phyloP scores from a whole-genome alignment of 1,140 invertebrate genomes.

The Diorhabda elongata region DNA sequence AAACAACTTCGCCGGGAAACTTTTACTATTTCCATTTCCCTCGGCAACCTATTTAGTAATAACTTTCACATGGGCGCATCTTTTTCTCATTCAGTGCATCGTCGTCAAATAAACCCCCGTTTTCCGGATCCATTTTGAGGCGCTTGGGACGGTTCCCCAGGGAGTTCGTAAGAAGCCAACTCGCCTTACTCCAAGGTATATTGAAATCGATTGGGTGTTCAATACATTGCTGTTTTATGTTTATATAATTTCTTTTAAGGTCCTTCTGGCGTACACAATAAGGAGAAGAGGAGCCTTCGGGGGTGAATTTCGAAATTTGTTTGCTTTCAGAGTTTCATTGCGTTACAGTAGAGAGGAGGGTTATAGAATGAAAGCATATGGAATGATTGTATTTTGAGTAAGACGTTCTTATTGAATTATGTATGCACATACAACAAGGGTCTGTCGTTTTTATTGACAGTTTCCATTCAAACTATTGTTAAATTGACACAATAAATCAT shows the following conservation, averaged over 20 bases:
- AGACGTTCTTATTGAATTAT: background rate
- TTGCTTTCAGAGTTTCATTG: constrained; percentile 1
- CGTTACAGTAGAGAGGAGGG: background rate
- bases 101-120: constrained; percentile 14
- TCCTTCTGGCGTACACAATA: constrained; percentile 2
- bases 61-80: constrained; percentile 16
- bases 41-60: constrained; percentile 15
- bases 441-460: too few relatives aligned
- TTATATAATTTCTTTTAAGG: constrained; percentile 33
- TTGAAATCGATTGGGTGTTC: constrained; percentile 34
- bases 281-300: background rate
- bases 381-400: background rate
- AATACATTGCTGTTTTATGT: constrained; percentile 32
- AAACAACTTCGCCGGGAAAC: background rate
- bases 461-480: too few relatives aligned
- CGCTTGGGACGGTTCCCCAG: constrained; percentile 17
- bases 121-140: constrained; percentile 9
- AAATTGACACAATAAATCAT: too few relatives aligned
- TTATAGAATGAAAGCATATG: background rate
- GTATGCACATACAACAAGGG: background rate
- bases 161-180: constrained; percentile 28
- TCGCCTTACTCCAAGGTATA: constrained; percentile 25
- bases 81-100: constrained; percentile 11
- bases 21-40: constrained; percentile 2
- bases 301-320: background rate